phyloP scores from a whole-genome alignment of 2,888 invertebrate genomes.

The Pomacea canaliculata region DNA sequence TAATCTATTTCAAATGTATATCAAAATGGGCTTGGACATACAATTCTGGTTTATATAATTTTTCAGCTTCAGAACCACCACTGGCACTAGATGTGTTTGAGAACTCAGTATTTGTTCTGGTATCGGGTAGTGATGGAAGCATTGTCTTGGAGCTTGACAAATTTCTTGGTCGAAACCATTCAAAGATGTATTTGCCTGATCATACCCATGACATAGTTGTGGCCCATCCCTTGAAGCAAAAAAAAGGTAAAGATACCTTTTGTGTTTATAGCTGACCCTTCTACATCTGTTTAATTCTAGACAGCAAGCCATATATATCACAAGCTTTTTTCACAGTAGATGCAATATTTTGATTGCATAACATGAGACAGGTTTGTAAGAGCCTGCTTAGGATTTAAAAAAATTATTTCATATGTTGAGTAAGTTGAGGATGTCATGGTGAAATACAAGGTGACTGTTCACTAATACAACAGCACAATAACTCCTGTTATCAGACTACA shows the following conservation, averaged over 20 bases:
- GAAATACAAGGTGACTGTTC: not conserved
- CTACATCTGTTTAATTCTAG: not conserved
- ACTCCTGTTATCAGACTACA: not conserved
- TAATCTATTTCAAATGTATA: too few species aligned
- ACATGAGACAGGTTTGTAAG: too few species aligned
- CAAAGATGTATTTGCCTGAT: not conserved
- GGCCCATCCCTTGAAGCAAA: conserved; percentile 79
- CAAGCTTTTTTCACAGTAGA: too few species aligned
- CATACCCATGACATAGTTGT: conserved; percentile 74
- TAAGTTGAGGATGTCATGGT: too few species aligned
- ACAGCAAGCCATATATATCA: not conserved
- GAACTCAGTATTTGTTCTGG: conserved; percentile 78
- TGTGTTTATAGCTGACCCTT: not conserved
- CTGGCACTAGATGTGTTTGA: conserved; percentile 82
- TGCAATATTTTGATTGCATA: too few species aligned
- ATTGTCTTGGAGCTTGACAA: conserved; percentile 78
- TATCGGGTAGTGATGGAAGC: conserved; percentile 75
- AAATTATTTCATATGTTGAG: too few species aligned
- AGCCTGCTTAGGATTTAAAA: too few species aligned
- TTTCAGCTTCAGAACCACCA: conserved; percentile 74
- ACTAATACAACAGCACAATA: not conserved
- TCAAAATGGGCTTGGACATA: too few species aligned
- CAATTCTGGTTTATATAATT: not conserved
- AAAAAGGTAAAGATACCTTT: conserved; percentile 40
- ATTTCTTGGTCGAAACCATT: conserved; percentile 67